Base-by-base conservation (phyloP, 35 echinoderm and acorn worm genomes). In the Lytechinus pictus region DNA sequence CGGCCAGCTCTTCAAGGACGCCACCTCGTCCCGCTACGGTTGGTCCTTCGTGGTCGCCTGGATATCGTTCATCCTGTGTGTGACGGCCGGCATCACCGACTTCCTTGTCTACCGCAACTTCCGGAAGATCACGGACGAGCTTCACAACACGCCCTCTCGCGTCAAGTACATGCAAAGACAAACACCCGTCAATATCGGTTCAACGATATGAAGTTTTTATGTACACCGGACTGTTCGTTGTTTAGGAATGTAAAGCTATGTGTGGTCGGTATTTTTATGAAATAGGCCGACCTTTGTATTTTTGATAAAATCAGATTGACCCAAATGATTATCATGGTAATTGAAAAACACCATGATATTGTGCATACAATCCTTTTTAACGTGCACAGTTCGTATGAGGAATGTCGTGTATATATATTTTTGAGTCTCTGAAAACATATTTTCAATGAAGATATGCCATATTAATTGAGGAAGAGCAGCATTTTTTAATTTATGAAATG, bases 51-150 rank as follows among this genome's bases (percentile, higher is more conserved):
- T 97, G 24, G 93, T 97, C 21, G 97, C 95, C 79, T 98, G 97
- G 97, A 28, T 95, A 21, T 86, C 97, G 28, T 98, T 98, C 88
- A 27, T 58, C 8, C 91, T 98, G 52, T 98, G 97, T 89, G 87
- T 98, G 27, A 7, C 95, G 1, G 86, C 97, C 52, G 97, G 97
- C 56, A 91, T 89, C 72, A 98, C 96, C 27, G 92, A 97, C 29
- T 96, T 97, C 56, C 87, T 96, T 12, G 96, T 98, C 87, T 98
- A 98, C 95, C 94, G 97, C 9, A 95, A 97, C 94, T 98, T 95
- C 95, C 97, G 97, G 4, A 98, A 97, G 79, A 96, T 96, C n/a
- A 97, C 96, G 12, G 97, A 98, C 53, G 97, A 98, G 28, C 86
- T 96, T 10, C 89, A 94, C 16, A 94, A 94, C 9, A 95, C 96